Base-by-base conservation (phyloP, 2,797 vertebrate genomes). In the Anabas testudineus region DNA sequence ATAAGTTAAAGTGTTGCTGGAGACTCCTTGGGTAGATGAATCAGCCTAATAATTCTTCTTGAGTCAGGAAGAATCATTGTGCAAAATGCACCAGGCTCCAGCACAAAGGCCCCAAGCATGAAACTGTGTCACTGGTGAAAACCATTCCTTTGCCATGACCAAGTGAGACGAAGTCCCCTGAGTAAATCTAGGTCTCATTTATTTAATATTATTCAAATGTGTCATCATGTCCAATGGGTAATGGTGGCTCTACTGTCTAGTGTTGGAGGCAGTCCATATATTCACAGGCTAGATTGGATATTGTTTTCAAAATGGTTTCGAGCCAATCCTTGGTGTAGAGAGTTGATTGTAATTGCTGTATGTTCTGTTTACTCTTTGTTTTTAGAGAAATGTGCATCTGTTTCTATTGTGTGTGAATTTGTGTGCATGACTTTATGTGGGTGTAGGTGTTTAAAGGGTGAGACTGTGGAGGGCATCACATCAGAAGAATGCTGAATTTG, bases 181-280 rank as follows among this genome's bases (percentile, higher is more conserved):
- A 61, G 75, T 80, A 55, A 75, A 68, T 67, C 68, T 16, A 59
- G 54, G 47, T 74, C 55, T 72, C 30, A 81, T 89, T 87, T 81
- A 83, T 85, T 74, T 77, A 49, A 62, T 82, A 78, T 82, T 79
- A 85, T 85, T 90, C 62, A 80, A 85, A 90, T 82, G 71, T 79
- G 67, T 74, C 77, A 80, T 76, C 66, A 73, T 51, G 65, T 72
- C 76, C 67, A 75, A 43, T 47, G 68, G 81, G 72, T 32, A 51
- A 30, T 51, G 67, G 57, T 46, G 53, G 49, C 60, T 67, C 51
- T 39, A 47, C 54, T 21, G 59, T 64, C 62, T 77, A 55, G 64
- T 71, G 67, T 66, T n/a, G 56, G 52, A 72, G 63, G 63, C 10
- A 72, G 70, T 41, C 53, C 64, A 84, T 85, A 81, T 81, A 87